Conservation (phyloP, 2,888 invertebrate genomes). For the Hydrotaea cyrtoneurina region DNA sequence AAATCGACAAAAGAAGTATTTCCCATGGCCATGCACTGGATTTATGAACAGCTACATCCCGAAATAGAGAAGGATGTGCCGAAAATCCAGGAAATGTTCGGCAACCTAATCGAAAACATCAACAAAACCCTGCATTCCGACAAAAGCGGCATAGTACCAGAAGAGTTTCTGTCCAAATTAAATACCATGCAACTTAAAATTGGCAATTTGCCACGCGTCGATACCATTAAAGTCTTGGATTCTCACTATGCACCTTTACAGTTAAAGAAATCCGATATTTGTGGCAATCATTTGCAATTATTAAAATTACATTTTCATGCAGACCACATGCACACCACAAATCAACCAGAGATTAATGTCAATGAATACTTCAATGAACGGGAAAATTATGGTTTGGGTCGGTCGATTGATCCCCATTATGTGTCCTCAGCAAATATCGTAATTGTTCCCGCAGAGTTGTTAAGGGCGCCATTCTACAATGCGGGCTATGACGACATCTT, state of each 20-base stretch:
- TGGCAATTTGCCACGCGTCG: slow-evolving; percentile 58
- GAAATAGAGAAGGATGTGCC: slow-evolving; percentile 45
- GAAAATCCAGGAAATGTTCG: slow-evolving; percentile 53
- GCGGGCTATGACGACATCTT: slow-evolving; percentile 46
- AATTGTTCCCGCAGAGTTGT: slow-evolving; percentile 58
- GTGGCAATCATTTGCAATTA: slow-evolving; percentile 55
- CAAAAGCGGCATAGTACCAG: slow-evolving; percentile 45
- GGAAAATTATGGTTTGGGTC: background rate
- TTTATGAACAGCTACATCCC: slow-evolving; percentile 57
- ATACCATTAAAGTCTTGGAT: slow-evolving; percentile 39
- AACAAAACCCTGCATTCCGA: slow-evolving; percentile 60
- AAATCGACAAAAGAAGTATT: slow-evolving; percentile 54
- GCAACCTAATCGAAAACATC: slow-evolving; percentile 57
- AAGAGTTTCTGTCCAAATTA: slow-evolving; percentile 60
- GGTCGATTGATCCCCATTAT: slow-evolving; percentile 46
- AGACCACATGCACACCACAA: slow-evolving; percentile 6
- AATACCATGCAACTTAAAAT: slow-evolving; percentile 61
- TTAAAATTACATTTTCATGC: slow-evolving; percentile 37
- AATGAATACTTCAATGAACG: background rate
- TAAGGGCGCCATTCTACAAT: slow-evolving; percentile 62
- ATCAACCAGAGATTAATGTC: background rate
- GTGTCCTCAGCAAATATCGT: background rate
- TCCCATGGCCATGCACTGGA: slow-evolving; percentile 68
- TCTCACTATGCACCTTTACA: slow-evolving; percentile 57
- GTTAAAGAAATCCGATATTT: slow-evolving; percentile 38